A percentile compares a stretch with the other conserved stretches of the same genome.
These are phyloP conservation scores for Pseudomyrmex flavicornis DNA, from an alignment of 1,140 invertebrate genomes.

Conservation along the genomic window DNA sequence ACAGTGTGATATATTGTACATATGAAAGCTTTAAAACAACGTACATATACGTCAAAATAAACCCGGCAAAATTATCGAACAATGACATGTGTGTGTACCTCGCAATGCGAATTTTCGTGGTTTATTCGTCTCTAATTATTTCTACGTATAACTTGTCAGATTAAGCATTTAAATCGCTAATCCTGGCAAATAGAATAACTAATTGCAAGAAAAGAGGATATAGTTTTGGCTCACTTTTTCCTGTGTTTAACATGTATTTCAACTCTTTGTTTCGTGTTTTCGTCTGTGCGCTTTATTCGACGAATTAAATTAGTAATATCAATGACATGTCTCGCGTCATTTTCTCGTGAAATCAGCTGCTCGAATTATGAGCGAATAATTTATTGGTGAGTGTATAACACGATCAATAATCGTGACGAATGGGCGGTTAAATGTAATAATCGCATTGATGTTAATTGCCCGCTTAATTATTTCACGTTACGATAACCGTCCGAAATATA, in stretches of 20 bases:
- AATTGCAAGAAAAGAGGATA: not conserved
- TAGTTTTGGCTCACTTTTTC: too few relatives aligned
- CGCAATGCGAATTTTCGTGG: too few relatives aligned
- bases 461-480: slow-evolving; percentile 50
- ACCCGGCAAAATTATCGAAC: slow-evolving; percentile 7
- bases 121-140: too few relatives aligned
- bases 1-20: too few relatives aligned
- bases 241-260: too few relatives aligned
- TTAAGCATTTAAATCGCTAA: not conserved
- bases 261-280: too few relatives aligned
- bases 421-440: slow-evolving; percentile 51
- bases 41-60: not conserved
- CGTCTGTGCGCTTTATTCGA: not conserved
- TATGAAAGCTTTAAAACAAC: not conserved
- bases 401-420: slow-evolving; percentile 51
- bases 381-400: slow-evolving; percentile 31
- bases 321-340: slow-evolving; percentile 10
- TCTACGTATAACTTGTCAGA: too few relatives aligned
- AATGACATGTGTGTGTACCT: not conserved
- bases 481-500: not conserved
- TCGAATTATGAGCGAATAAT: slow-evolving; percentile 39
- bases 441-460: slow-evolving; percentile 47
- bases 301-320: slow-evolving; percentile 28
- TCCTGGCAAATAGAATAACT: not conserved
- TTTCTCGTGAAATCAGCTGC: slow-evolving; percentile 42